Evolutionary conservation across 2,888 invertebrate species (phyloP).

Genomic region (Apamea anceps): DNA sequence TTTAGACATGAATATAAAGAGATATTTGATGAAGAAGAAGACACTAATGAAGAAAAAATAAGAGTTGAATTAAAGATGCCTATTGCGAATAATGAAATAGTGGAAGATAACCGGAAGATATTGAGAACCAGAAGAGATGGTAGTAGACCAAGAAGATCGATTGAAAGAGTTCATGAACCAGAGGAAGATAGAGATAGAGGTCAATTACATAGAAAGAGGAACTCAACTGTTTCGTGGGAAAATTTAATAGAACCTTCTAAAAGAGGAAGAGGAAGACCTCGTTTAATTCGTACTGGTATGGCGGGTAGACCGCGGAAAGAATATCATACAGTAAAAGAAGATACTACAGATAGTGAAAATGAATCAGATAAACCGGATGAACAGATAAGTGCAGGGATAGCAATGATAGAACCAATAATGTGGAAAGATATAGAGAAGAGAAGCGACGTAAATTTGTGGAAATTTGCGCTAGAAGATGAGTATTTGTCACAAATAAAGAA

Average conservation of each 20-base stretch:
- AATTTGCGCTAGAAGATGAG: not conserved
- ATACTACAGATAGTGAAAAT: conserved; percentile 4
- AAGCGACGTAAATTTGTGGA: not conserved
- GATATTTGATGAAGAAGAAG: conserved; percentile 15
- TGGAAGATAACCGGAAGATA: too few species aligned
- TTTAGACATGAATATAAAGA: conserved; percentile 34
- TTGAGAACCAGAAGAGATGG: too few species aligned
- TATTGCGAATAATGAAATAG: too few species aligned
- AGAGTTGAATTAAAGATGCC: too few species aligned
- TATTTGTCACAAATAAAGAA: conserved; percentile 8
- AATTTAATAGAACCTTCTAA: conserved; percentile 12
- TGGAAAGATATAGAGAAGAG: not conserved
- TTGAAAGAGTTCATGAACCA: not conserved
- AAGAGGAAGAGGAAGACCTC: not conserved
- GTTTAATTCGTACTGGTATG: too few species aligned
- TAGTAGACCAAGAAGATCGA: too few species aligned
- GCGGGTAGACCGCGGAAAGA: conserved; percentile 5
- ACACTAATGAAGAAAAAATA: conserved; percentile 8
- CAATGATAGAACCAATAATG: not conserved
- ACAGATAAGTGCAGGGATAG: too few species aligned
- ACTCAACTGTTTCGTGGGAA: conserved; percentile 2
- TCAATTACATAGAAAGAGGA: not conserved
- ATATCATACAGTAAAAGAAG: conserved; percentile 6
- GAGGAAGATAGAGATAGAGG: conserved; percentile 1
- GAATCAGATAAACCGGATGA: not conserved